Evolutionary conservation across 37 sponge, comb jelly and placozoan genomes (phyloP).

Genomic region (Spongilla lacustris): DNA sequence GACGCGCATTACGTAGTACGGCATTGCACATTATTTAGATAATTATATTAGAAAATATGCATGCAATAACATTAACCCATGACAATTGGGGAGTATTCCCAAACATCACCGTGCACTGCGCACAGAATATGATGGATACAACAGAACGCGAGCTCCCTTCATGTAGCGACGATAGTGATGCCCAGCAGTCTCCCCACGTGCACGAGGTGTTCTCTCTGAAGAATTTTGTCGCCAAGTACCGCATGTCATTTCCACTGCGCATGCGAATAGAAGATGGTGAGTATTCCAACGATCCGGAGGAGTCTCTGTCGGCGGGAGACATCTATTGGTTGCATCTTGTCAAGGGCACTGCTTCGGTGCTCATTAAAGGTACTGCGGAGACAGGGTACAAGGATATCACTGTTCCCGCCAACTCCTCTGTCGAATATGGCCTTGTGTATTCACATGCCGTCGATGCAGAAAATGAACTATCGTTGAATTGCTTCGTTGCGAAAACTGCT

Average conservation of each 20-base stretch:
- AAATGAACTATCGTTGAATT: background rate
- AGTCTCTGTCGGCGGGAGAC: background rate
- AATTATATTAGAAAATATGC: too few relatives aligned
- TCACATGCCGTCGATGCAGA: background rate
- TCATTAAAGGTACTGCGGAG: background rate
- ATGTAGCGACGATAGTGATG: too few relatives aligned
- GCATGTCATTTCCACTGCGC: background rate
- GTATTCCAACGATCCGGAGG: background rate
- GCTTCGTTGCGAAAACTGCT: background rate
- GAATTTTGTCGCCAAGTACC: background rate
- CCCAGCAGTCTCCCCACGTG: too few relatives aligned
- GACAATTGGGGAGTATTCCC: too few relatives aligned
- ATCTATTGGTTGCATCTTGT: background rate
- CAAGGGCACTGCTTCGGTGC: background rate
- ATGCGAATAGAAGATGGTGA: background rate
- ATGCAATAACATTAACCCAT: too few relatives aligned
- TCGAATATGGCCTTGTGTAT: background rate
- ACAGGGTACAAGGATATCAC: background rate
- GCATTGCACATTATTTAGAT: too few relatives aligned
- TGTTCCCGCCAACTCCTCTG: background rate
- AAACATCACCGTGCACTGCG: too few relatives aligned
- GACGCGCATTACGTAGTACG: too few relatives aligned
- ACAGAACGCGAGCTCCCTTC: too few relatives aligned
- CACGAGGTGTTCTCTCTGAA: background rate
- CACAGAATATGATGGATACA: too few relatives aligned